phyloP scores from a whole-genome alignment of 2,888 invertebrate genomes.

The Drosophila mulleri region DNA sequence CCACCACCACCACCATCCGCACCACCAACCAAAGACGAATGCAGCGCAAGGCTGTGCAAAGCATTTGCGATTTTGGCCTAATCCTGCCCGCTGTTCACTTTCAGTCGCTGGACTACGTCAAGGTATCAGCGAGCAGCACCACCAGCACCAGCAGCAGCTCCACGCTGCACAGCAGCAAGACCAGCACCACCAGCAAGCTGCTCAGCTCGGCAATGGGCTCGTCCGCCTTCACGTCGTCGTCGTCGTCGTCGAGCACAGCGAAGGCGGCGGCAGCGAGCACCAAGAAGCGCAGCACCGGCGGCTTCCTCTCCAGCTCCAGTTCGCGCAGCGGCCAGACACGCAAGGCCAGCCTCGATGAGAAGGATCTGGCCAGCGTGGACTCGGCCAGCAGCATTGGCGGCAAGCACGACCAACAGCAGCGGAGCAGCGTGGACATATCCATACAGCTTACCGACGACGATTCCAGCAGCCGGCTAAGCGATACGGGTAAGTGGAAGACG shows the following conservation, averaged over 20 bases:
- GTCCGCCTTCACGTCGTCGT: slow-evolving; percentile 37
- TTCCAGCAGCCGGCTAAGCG: slow-evolving; percentile 83
- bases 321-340: slow-evolving; percentile 68
- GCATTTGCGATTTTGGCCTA: slow-evolving; percentile 82
- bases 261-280: slow-evolving; percentile 31
- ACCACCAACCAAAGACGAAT: slow-evolving; percentile 71
- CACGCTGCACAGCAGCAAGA: slow-evolving; percentile 62
- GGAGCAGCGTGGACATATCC: slow-evolving; percentile 83
- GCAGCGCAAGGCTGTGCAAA: slow-evolving; percentile 79
- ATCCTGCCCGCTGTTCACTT: slow-evolving; percentile 82
- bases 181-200: slow-evolving; percentile 58
- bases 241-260: slow-evolving; percentile 35
- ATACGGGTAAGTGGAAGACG: slow-evolving; percentile 78
- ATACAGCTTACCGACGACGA: slow-evolving; percentile 84
- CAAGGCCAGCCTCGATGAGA: slow-evolving; percentile 81
- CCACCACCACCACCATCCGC: slow-evolving; percentile 37
- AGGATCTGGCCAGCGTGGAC: slow-evolving; percentile 77
- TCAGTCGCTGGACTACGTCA: slow-evolving; percentile 84
- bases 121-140: slow-evolving; percentile 76
- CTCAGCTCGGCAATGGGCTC: slow-evolving; percentile 57
- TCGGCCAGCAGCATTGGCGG: slow-evolving; percentile 65
- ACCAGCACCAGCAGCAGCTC: slow-evolving; percentile 79
- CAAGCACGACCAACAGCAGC: slow-evolving; percentile 76
- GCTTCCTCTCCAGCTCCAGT: slow-evolving; percentile 44
- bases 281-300: slow-evolving; percentile 63